Base-by-base conservation (phyloP, 2,797 vertebrate species). In the Falco berigora region DNA sequence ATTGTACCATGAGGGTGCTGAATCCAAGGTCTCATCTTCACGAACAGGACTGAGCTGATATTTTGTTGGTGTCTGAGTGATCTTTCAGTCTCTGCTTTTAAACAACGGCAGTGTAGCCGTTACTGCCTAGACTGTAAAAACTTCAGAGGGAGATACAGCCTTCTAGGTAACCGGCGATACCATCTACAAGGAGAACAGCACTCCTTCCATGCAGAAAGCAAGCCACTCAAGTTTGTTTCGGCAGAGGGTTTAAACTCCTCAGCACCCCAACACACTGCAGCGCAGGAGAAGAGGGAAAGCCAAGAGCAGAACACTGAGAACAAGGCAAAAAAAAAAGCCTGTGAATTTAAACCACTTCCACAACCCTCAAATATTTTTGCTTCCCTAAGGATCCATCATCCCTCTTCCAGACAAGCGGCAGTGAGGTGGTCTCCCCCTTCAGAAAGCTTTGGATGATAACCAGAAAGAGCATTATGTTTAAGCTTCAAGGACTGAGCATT, bases 1-100 rank as follows among this genome's bases (percentile, higher is more conserved):
- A 0, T 2, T 6, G 5, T 15, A 5, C n/a, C 23, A 4, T 0
- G 12, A 79, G 36, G 49, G 27, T 30, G 14, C 27, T 23, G 18
- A 86, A 49, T 9, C 27, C 75, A 63, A 46, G 24, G 11, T 9
- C 19, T 88, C 28, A 3, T 28, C 40, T 30, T 50, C 12, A 28
- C 0, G 6, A 38, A 28, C 24, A 75, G 55, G 50, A 81, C 40
- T 52, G 2, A 34, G 14, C 50, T 22, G 53, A 5, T 16, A 1
- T 34, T 62, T 32, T 62, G 23, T 4, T 46, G n/a, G 5, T 9
- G 52, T 11, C 28, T 3, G 15, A 50, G n/a, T 2, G 56, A 23
- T 22, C 32, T 77, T 47, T 42, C 47, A 14, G 7, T 1, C 40
- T 42, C 86, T 34, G 9, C n/a, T 72, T 86, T 62, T 21, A 34